Base-by-base conservation (phyloP, 2,888 invertebrate species). In the Chorisops tibialis region DNA sequence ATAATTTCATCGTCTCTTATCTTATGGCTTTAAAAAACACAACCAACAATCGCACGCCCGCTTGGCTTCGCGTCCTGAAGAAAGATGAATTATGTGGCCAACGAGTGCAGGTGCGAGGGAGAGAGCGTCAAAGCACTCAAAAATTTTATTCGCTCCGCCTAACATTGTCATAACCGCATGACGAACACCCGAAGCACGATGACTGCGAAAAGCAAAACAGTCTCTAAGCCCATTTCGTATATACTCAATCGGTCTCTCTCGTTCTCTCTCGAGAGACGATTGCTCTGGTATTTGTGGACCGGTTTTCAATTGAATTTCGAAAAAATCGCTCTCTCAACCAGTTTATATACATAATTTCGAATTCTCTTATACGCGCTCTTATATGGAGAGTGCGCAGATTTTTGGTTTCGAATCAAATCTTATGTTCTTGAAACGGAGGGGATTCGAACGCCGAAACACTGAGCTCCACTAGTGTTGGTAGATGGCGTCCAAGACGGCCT, bases 101-200 rank as follows among this genome's bases (percentile, higher is more conserved):
- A 16, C 21, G 56, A 12, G 45, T 56, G 56, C 56, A 30, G n/a
- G 19, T 45, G n/a, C 16, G 48, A 59, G 59, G 37, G n/a, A 21
- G 48, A 38, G 14, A 7, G 6, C 37, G 4, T 11, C 6, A 22
- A 19, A 45, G 30, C 45, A 56, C 56, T 56, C 56, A 56, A 43
- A 54, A 56, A 38, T 59, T 47, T 22, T 59, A 59, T 48, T 72
- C 72, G 77, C 78, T 74, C 78, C 77, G 78, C 77, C 78, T 78
- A 75, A 75, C 71, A 74, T 75, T 77, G 77, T 77, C 77, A 77
- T 77, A 77, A 78, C 74, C 43, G 37, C 54, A 22, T 56, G 39
- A 45, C 30, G 45, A 45, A 16, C 35, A 50, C 51, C 4, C 56
- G 56, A 56, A 24, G 7, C 43, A 30, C 22, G 43, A 56, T 45